Evolutionary conservation across 1,140 invertebrate species (phyloP).

Genomic region (Drosophila ohnishii): DNA sequence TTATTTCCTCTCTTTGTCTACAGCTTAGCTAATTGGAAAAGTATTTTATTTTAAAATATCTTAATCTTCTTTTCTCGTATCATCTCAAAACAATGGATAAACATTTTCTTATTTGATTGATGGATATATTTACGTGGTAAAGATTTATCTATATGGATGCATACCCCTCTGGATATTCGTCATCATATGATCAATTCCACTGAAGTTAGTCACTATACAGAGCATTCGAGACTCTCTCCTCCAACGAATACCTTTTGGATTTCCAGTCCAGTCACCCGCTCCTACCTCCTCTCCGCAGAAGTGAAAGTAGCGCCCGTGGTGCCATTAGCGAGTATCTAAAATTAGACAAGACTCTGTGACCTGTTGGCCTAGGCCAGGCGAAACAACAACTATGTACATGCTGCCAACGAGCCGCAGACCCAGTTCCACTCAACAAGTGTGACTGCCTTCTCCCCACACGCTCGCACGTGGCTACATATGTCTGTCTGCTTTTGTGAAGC

Average conservation of each 20-base stretch:
- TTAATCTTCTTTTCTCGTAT: neutral
- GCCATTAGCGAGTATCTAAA: slow-evolving; percentile 45
- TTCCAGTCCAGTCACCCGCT: slow-evolving; percentile 5
- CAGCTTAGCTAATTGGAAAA: slow-evolving; percentile 22
- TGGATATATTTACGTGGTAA: slow-evolving; percentile 6
- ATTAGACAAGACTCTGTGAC: slow-evolving; percentile 42
- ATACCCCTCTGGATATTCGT: neutral
- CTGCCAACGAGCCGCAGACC: slow-evolving; percentile 1
- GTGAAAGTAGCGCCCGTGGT: slow-evolving; percentile 40
- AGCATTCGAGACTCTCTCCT: slow-evolving; percentile 20
- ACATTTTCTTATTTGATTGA: slow-evolving; percentile 12
- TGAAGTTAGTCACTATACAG: slow-evolving; percentile 35
- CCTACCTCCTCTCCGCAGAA: slow-evolving; percentile 10
- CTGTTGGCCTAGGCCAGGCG: slow-evolving; percentile 43
- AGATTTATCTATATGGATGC: slow-evolving; percentile 9
- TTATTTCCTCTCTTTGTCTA: neutral
- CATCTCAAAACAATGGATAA: neutral
- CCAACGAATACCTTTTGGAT: slow-evolving; percentile 18
- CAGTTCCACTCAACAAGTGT: slow-evolving; percentile 25
- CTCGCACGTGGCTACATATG: neutral
- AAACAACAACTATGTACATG: slow-evolving; percentile 8
- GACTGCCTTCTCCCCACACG: neutral
- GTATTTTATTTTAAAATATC: neutral
- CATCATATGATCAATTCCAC: slow-evolving; percentile 20
- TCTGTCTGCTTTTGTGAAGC: neutral